Evolutionary conservation across 2,797 vertebrate genomes (phyloP).

Genomic region (Pipistrellus pipistrellus): DNA sequence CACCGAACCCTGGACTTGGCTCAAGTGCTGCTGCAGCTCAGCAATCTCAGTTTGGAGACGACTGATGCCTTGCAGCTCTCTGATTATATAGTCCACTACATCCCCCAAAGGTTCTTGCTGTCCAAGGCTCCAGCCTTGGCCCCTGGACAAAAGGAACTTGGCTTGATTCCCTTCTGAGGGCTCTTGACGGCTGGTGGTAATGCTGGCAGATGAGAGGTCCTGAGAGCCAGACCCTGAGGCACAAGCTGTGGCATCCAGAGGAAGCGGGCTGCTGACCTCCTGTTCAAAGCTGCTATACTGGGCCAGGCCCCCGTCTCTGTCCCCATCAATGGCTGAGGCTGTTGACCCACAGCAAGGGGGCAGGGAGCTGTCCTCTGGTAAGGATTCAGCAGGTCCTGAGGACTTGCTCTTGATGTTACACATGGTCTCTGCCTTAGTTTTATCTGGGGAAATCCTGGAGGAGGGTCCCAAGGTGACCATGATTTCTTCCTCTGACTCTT

Average conservation of each 20-base stretch:
- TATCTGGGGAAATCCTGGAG: slow-evolving; percentile 87
- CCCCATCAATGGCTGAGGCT: slow-evolving; percentile 82
- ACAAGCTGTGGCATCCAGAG: slow-evolving; percentile 58
- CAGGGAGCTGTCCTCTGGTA: slow-evolving; percentile 69
- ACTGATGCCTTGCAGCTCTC: slow-evolving; percentile 91
- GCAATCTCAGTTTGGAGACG: slow-evolving; percentile 91
- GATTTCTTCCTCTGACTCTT: slow-evolving; percentile 88
- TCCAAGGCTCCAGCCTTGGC: slow-evolving; percentile 45
- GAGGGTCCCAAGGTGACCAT: slow-evolving; percentile 83
- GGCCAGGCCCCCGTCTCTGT: slow-evolving; percentile 84
- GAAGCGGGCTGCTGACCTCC: slow-evolving; percentile 60
- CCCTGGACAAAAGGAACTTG: slow-evolving; percentile 72
- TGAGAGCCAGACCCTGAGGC: slow-evolving; percentile 76
- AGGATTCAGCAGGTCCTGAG: slow-evolving; percentile 77
- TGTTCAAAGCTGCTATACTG: slow-evolving; percentile 84
- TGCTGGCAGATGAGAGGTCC: slow-evolving; percentile 82
- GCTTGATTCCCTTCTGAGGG: slow-evolving; percentile 82
- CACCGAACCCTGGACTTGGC: slow-evolving; percentile 90
- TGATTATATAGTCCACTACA: slow-evolving; percentile 91
- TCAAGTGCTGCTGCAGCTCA: slow-evolving; percentile 90
- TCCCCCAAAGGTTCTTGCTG: slow-evolving; percentile 87
- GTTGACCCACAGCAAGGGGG: slow-evolving; percentile 57
- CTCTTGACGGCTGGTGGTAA: slow-evolving; percentile 85
- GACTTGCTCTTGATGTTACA: slow-evolving; percentile 86
- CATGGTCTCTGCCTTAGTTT: slow-evolving; percentile 89